A percentile compares a stretch with the other conserved stretches of the same genome.
These are phyloP conservation scores for Heliocidaris erythrogramma DNA, from an alignment of 35 echinoderm and acorn worm genomes.

Conservation along the genomic window DNA sequence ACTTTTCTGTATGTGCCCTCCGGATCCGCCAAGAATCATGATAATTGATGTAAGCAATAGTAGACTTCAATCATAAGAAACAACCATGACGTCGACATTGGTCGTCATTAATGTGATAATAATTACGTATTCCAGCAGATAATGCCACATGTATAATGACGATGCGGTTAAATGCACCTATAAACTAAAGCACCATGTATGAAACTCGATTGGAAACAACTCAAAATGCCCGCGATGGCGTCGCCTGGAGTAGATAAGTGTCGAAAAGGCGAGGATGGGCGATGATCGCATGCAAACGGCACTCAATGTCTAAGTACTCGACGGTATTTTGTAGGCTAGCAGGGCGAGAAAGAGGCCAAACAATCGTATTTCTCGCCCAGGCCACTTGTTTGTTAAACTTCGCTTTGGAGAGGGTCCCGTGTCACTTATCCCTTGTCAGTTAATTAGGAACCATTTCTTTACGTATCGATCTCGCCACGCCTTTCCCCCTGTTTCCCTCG, in stretches of 20 bases:
- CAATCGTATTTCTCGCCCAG: not conserved
- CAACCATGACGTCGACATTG: too few relatives aligned
- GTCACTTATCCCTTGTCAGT: conserved; percentile 28
- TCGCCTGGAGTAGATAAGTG: not conserved
- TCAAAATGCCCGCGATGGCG: not conserved
- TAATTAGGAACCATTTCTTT: conserved; percentile 25
- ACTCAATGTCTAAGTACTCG: conserved; percentile 36
- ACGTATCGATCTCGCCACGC: conserved; percentile 6
- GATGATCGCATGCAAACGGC: not conserved
- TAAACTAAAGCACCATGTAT: too few relatives aligned
- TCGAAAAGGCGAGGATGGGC: not conserved
- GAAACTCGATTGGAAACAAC: not conserved
- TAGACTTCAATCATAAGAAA: too few relatives aligned
- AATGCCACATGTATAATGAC: too few relatives aligned
- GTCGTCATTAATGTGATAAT: too few relatives aligned
- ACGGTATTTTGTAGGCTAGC: not conserved
- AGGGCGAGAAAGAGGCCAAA: conserved; percentile 23
- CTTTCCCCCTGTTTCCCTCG: conserved; percentile 14
- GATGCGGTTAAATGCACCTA: too few relatives aligned
- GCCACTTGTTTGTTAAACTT: conserved; percentile 36
- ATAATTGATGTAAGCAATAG: too few relatives aligned
- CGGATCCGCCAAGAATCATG: too few relatives aligned
- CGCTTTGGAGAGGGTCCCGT: not conserved
- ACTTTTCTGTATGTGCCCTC: too few relatives aligned
- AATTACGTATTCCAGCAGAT: too few relatives aligned